Evolutionary conservation across 2,888 invertebrate species (phyloP).

Genomic region (Julus scanicus): DNA sequence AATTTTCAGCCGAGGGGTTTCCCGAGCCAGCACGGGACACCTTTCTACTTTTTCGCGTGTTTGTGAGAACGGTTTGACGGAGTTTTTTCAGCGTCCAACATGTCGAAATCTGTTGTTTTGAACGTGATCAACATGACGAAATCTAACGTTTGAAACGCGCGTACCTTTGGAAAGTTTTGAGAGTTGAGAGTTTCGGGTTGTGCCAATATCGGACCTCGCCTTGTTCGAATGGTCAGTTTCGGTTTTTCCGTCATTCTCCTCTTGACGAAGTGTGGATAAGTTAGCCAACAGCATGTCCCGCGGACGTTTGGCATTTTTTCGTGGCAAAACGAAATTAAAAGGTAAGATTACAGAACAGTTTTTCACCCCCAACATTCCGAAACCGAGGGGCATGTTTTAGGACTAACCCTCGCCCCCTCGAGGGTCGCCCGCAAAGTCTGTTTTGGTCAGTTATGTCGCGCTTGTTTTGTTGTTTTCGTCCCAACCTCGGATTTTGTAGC

Average conservation of each 20-base stretch:
- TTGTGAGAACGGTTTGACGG: neutral
- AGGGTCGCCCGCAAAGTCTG: neutral
- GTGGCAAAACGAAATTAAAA: constrained; percentile 37
- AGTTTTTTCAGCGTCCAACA: neutral
- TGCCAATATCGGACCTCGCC: neutral
- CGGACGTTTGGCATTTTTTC: constrained; percentile 50
- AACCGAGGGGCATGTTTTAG: neutral
- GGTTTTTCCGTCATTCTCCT: neutral
- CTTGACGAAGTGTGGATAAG: neutral
- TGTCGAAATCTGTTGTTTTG: neutral
- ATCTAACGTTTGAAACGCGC: neutral
- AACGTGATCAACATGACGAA: neutral
- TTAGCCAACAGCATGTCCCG: constrained; percentile 27
- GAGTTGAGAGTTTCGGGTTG: neutral
- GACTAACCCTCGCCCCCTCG: neutral
- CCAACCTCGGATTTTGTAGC: neutral
- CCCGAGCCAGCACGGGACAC: neutral
- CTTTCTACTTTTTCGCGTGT: no score
- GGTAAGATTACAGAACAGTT: neutral
- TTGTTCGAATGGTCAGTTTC: neutral
- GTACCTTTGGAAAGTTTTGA: no score
- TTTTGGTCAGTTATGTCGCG: neutral
- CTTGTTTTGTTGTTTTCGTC: neutral
- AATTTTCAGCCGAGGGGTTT: neutral
- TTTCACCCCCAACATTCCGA: neutral